phyloP scores from a whole-genome alignment of 2,113 vertebrate genomes.

The Electrona antarctica region DNA sequence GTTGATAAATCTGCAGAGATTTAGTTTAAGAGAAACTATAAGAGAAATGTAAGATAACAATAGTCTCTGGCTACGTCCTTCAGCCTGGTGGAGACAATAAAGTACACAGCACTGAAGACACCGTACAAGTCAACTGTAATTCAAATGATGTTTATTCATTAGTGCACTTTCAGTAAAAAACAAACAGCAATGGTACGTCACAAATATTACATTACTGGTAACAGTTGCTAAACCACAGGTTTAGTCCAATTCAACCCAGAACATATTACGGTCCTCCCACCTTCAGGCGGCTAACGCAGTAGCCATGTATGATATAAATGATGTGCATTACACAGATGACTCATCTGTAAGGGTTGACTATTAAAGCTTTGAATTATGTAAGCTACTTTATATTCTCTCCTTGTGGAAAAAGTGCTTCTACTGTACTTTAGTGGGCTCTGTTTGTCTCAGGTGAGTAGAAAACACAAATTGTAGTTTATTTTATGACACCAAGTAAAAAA shows the following conservation, averaged over 20 bases:
- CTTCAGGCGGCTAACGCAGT: constrained; percentile 40
- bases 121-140: not conserved
- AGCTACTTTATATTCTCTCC: constrained; percentile 32
- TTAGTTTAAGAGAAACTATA: too few relatives aligned
- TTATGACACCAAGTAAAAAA: too few relatives aligned
- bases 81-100: not conserved
- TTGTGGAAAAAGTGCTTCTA: constrained; percentile 35
- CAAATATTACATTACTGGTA: constrained; percentile 24
- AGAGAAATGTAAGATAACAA: too few relatives aligned
- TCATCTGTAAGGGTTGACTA: constrained; percentile 19
- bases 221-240: not conserved
- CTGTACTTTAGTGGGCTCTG: not conserved
- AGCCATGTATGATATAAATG: constrained; percentile 33
- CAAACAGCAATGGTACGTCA: constrained; percentile 27
- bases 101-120: not conserved
- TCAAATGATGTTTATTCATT: constrained; percentile 60
- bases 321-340: constrained; percentile 30
- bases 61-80: too few relatives aligned
- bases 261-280: constrained; percentile 16
- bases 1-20: too few relatives aligned
- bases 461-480: not conserved
- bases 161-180: constrained; percentile 42
- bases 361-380: constrained; percentile 46
- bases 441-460: constrained; percentile 20
- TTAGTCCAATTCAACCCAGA: not conserved